phyloP scores from a whole-genome alignment of 37 sponge, comb jelly and placozoan species.

The Beroe forskalii region DNA sequence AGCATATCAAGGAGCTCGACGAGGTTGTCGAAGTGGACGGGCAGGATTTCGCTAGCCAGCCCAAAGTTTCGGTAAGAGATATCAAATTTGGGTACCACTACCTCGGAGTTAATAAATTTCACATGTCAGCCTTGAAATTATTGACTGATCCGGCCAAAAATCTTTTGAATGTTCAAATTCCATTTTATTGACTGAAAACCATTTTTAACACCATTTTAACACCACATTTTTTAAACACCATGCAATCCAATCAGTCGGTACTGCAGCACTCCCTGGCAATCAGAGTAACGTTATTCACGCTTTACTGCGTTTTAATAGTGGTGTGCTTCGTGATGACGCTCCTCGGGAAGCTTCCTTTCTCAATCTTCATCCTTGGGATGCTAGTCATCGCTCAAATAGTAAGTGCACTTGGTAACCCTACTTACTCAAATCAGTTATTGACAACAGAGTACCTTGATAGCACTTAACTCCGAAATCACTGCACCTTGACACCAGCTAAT shows the following conservation, averaged over 20 bases:
- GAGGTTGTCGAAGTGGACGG: not conserved
- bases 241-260: not conserved
- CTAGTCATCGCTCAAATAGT: slow-evolving; percentile 27
- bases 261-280: not conserved
- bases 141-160: too few species aligned
- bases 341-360: not conserved
- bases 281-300: not conserved
- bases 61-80: not conserved
- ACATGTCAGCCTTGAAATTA: too few species aligned
- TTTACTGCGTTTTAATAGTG: not conserved
- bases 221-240: not conserved
- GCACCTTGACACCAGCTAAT: too few species aligned
- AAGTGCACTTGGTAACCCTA: not conserved
- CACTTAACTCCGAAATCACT: too few species aligned
- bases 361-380: slow-evolving; percentile 20
- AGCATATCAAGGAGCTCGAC: not conserved
- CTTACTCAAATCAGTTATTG: not conserved
- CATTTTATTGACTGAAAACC: too few species aligned
- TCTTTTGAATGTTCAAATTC: too few species aligned
- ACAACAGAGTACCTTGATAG: too few species aligned
- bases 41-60: not conserved
- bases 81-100: too few species aligned
- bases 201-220: too few species aligned
- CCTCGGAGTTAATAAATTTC: not conserved
- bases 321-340: not conserved